Evolutionary conservation across 2,797 vertebrate genomes (phyloP).

Genomic region (Sternotherus odoratus): DNA sequence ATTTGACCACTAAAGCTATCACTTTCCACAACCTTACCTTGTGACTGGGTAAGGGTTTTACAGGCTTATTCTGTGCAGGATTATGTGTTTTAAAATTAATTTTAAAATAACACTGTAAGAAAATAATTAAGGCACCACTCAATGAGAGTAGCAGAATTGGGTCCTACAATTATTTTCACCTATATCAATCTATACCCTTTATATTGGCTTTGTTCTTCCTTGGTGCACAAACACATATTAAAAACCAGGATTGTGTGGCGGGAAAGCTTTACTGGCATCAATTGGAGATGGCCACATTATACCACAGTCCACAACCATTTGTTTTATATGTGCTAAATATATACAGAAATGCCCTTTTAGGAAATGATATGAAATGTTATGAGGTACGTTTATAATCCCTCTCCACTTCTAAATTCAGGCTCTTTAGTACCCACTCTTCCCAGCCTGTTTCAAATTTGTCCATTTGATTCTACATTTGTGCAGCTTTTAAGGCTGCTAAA

Average conservation of each 20-base stretch:
- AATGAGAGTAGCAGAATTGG: neutral
- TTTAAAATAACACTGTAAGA: neutral
- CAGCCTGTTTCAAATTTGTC: neutral
- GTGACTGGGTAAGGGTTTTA: neutral
- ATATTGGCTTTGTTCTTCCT: neutral
- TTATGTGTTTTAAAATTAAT: neutral
- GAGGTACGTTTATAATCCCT: neutral
- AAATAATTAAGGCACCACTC: neutral
- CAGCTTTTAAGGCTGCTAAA: neutral
- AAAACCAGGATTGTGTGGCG: neutral
- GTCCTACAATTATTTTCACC: neutral
- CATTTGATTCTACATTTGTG: neutral
- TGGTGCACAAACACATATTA: neutral
- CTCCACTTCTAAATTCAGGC: neutral
- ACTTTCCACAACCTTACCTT: neutral
- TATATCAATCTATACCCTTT: neutral
- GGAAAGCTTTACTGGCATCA: neutral
- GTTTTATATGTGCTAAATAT: neutral
- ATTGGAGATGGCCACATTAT: neutral
- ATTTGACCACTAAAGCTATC: neutral
- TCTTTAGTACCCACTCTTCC: neutral
- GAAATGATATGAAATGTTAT: neutral
- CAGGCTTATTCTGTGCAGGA: rapidly evolving
- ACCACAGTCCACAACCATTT: neutral
- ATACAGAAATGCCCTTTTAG: neutral